Evolutionary conservation across 2,113 vertebrate genomes (phyloP), one percentile per base, ranked within the genome.

Genomic region (Aspiorhynchus laticeps): DNA sequence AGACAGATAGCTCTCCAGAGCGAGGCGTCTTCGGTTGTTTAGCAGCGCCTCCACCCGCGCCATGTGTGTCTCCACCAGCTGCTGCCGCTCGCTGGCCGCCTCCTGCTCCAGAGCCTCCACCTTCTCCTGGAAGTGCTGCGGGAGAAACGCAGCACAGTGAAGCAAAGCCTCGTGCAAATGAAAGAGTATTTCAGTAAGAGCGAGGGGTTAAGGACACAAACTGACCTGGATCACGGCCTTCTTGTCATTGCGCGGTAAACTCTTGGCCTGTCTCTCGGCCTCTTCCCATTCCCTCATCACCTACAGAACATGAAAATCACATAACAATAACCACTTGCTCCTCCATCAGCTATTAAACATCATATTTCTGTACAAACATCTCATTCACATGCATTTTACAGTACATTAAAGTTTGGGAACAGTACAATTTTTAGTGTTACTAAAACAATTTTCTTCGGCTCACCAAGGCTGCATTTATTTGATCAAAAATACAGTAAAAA

Each of bases 261-360:
- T 99, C 95, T 99, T 99, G 2, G 98, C 97, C 91, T 98, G 96
- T 80, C 94, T 96, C 91, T 99, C 98, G 0, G 98, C 98, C 83
- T 99, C 98, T 82, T 99, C 98, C 98, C 98, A 99, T 92, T 99
- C 97, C 84, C 97, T 97, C 98, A 99, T 99, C 93, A 99, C 97
- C 98, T 99, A 91, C 1, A 77, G 15, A 88, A 56, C 43, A 84
- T 5, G 48, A 48, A 56, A 2, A 8, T 14, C 15, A 61, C 41
- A 26, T 33, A 11, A 28, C 36, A 43, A 28, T 61, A 15, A 8
- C 61, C 1, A 24, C 41, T 14, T 12, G 1, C 19, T 69, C 28
- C 31, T 71, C 15, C 6, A 17, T 69, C 67, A 71, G 0, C 3
- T 3, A 38, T 21, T 17, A 69, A 69, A 67, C 26, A 14, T 2